phyloP scores from a whole-genome alignment of 2,797 vertebrate genomes.

The Sebastes taczanowskii region DNA sequence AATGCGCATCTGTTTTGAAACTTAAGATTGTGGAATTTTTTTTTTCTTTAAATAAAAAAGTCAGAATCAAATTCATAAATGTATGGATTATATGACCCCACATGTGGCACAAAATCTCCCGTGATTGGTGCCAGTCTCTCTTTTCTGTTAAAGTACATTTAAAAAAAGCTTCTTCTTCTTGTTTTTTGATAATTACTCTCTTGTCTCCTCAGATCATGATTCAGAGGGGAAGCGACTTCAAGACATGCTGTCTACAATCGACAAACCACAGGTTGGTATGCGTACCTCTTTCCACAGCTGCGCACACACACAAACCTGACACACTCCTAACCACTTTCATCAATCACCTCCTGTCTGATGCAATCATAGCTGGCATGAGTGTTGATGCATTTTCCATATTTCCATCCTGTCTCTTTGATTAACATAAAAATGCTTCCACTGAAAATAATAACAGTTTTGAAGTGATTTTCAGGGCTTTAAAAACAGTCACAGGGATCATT shows the following conservation, averaged over 20 bases:
- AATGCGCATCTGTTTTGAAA: conserved; percentile 19
- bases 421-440: neutral
- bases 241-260: conserved; percentile 95
- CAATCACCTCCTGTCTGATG: conserved; percentile 36
- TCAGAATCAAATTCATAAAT: neutral
- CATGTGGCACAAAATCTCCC: neutral
- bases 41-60: neutral
- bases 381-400: conserved; percentile 35
- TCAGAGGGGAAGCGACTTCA: conserved; percentile 94
- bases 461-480: neutral
- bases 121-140: neutral
- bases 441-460: neutral
- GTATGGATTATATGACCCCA: neutral
- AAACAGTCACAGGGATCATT: neutral
- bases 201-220: conserved; percentile 89
- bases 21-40: neutral
- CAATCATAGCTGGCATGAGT: conserved; percentile 21
- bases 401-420: conserved; percentile 23
- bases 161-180: neutral
- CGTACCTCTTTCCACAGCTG: neutral
- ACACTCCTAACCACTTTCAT: conserved; percentile 33
- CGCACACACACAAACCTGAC: neutral
- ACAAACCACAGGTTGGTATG: conserved; percentile 94
- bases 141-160: neutral
- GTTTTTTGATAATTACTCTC: conserved; percentile 21